phyloP scores from a whole-genome alignment of 2,888 invertebrate species.

The Chrysodeixis includens region DNA sequence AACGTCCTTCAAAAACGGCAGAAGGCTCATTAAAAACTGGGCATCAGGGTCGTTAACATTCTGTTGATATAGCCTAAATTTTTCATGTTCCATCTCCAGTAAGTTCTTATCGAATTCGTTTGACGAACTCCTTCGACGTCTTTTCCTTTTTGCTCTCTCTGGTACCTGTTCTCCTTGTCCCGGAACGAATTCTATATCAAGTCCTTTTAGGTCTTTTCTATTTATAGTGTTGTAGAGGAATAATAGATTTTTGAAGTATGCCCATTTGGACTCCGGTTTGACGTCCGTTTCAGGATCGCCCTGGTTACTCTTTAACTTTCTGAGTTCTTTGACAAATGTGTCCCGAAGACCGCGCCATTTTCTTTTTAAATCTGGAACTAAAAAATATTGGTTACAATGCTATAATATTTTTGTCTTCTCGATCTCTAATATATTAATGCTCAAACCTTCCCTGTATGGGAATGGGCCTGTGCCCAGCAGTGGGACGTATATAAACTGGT shows the following conservation, averaged over 20 bases:
- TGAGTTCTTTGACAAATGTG: conserved; percentile 1
- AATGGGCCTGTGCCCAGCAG: no score
- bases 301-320: neutral
- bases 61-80: conserved; percentile 4
- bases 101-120: neutral
- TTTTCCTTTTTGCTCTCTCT: neutral
- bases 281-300: neutral
- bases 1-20: neutral
- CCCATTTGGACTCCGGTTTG: neutral
- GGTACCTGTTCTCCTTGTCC: neutral
- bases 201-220: neutral
- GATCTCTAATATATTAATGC: neutral
- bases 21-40: neutral
- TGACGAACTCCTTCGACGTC: neutral
- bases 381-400: neutral
- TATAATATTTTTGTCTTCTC: neutral
- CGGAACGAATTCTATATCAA: neutral
- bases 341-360: neutral
- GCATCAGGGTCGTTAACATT: neutral
- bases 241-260: neutral
- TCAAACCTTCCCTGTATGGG: no score
- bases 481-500: no score
- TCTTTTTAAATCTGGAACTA: conserved; percentile 4
- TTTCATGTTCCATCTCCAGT: neutral
- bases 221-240: neutral